A percentile compares a stretch with the other conserved stretches of the same genome.
phyloP scores from a whole-genome alignment of 2,797 vertebrate species.

The Brotogeris chrysoptera region DNA sequence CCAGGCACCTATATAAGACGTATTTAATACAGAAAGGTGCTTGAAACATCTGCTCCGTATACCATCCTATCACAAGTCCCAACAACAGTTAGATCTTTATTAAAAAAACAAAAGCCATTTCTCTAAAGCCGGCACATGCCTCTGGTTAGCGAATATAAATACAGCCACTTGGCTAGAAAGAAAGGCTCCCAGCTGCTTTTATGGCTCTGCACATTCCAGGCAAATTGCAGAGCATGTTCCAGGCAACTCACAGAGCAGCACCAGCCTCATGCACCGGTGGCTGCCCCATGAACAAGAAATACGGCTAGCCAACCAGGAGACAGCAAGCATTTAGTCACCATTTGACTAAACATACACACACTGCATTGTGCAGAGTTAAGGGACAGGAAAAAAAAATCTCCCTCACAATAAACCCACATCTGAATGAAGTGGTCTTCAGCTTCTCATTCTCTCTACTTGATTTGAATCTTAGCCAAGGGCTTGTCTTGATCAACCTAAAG shows the following conservation, averaged over 20 bases:
- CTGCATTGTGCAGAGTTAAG: rapidly evolving
- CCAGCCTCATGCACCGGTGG: neutral
- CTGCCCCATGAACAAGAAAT: neutral
- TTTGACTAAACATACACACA: neutral
- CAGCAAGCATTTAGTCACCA: neutral
- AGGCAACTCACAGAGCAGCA: neutral
- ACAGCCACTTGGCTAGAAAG: neutral
- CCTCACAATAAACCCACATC: neutral
- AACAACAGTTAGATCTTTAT: neutral
- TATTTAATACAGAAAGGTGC: neutral
- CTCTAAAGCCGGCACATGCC: neutral
- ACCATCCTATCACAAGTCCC: neutral
- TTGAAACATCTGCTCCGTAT: neutral
- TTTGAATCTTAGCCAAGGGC: neutral
- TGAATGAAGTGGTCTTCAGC: neutral
- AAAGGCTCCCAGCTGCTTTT: constrained; percentile 6
- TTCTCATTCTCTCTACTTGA: neutral
- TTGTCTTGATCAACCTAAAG: neutral
- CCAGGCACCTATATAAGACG: neutral
- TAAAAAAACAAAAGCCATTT: neutral
- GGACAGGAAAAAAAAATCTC: neutral
- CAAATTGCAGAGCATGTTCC: neutral
- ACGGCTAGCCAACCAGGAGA: neutral
- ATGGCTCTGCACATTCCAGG: neutral
- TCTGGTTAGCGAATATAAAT: neutral